Base-by-base conservation (phyloP, 2,797 vertebrate species). In the Chlorospingus flavigularis region DNA sequence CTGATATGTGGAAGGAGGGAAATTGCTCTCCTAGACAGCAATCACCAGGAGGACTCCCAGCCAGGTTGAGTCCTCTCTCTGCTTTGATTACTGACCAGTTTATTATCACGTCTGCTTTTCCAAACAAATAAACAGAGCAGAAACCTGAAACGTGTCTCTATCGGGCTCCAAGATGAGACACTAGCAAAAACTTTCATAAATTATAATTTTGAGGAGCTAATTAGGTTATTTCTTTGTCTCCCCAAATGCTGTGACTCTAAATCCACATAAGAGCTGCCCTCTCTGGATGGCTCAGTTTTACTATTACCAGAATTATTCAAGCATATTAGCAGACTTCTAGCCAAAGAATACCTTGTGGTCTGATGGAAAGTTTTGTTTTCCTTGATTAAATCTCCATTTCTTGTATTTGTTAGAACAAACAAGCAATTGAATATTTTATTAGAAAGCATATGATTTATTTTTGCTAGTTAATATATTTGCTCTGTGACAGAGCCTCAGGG, bases 301-400 rank as follows among this genome's bases (percentile, higher is more conserved):
- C 76, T 51, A 50, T 83, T 83, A 84, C 79, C 75, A 55, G 87
- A 77, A 90, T 75, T 91, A 94, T 63, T 95, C 73, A 94, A 88
- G 78, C 87, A 70, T 88, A 92, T 91, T 92, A 92, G 91, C 78
- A 94, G 87, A 81, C 28, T 75, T 70, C 43, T 60, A 88, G 70
- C 73, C 76, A 92, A 94, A 78, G 79, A 95, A 94, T 91, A 92
- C 58, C 73, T 94, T 75, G 79, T 83, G 92, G 72, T 88, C 89
- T 91, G 85, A 78, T 91, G 54, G 25, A 25, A 92, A 92, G 45
- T 72, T 82, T 75, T 86, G 62, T 94, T 94, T 95, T 92, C 87
- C 76, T 91, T 90, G 66, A 92, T 94, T 93, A 94, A 95, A 92
- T 45, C 43, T 91, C 87, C 54, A 86, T 92, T 94, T 93, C 89